Percentiles rank a stretch among this genome's conserved stretches.
Evolutionary conservation across 2,888 invertebrate species (phyloP).

Genomic region (Agrypnus murinus): DNA sequence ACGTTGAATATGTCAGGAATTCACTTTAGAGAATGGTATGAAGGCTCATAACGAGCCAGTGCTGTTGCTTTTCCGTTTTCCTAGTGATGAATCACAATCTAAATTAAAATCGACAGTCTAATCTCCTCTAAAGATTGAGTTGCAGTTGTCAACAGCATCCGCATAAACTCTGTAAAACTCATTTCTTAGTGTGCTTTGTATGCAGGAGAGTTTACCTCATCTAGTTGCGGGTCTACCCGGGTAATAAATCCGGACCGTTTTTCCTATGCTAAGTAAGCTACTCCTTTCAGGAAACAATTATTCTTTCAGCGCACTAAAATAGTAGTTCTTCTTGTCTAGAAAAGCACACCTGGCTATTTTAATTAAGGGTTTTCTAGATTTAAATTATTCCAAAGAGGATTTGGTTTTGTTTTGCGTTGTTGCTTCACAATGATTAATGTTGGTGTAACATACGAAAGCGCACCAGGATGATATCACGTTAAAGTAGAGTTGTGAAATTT

Average conservation of each 20-base stretch:
- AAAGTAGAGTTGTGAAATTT: constrained; percentile 36
- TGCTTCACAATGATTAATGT: constrained; percentile 17
- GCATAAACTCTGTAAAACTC: neutral
- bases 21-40: no score
- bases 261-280: constrained; percentile 3
- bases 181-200: constrained; percentile 32
- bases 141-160: constrained; percentile 8
- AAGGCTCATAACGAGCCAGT: neutral
- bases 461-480: constrained; percentile 18
- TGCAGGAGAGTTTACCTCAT: constrained; percentile 23
- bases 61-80: neutral
- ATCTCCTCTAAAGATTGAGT: constrained; percentile 7
- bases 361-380: constrained; percentile 14
- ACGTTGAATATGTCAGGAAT: no score
- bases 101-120: constrained; percentile 9
- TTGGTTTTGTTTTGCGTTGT: no score
- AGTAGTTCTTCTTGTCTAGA: constrained; percentile 4
- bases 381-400: no score
- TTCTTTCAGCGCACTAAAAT: constrained; percentile 23
- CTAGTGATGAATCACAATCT: constrained; percentile 6
- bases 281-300: constrained; percentile 29
- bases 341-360: constrained; percentile 15
- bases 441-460: constrained; percentile 10
- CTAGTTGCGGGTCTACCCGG: constrained; percentile 21
- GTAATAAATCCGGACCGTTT: constrained; percentile 24